Evolutionary conservation across 2,888 invertebrate species (phyloP).

Genomic region (Steromphala cineraria): DNA sequence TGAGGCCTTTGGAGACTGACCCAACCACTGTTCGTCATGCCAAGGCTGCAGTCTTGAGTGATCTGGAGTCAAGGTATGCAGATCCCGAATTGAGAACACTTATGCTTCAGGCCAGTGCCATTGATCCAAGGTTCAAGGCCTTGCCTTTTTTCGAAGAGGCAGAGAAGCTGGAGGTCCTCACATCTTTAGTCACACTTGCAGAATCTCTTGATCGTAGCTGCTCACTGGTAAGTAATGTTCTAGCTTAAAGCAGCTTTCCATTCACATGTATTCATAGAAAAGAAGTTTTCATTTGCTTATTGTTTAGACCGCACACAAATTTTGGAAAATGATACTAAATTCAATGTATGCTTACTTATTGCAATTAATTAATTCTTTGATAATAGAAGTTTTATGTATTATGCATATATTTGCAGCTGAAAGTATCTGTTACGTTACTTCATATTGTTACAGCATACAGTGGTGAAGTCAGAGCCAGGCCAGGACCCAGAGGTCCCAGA

Average conservation of each 20-base stretch:
- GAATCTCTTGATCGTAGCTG: not conserved
- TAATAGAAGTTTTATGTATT: no score
- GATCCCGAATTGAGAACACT: not conserved
- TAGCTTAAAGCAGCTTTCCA: not conserved
- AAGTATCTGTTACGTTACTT: no score
- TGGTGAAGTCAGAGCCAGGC: no score
- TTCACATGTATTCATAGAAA: not conserved
- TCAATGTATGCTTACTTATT: not conserved
- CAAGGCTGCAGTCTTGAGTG: not conserved
- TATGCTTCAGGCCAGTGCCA: not conserved
- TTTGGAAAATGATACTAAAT: not conserved
- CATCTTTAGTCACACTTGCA: not conserved
- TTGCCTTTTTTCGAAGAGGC: not conserved
- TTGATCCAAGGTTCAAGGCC: slow-evolving; percentile 16
- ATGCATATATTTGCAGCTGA: no score
- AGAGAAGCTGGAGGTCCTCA: not conserved
- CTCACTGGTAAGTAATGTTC: not conserved
- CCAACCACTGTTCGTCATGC: not conserved
- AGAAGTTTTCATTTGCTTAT: not conserved
- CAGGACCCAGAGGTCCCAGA: no score
- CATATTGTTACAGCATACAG: no score
- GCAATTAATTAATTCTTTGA: no score
- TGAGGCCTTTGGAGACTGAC: slow-evolving; percentile 12
- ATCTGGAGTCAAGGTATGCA: not conserved
- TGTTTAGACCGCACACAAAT: not conserved